Base-by-base conservation (phyloP, 2,797 vertebrate genomes). In the Scomberomorus guttatus region DNA sequence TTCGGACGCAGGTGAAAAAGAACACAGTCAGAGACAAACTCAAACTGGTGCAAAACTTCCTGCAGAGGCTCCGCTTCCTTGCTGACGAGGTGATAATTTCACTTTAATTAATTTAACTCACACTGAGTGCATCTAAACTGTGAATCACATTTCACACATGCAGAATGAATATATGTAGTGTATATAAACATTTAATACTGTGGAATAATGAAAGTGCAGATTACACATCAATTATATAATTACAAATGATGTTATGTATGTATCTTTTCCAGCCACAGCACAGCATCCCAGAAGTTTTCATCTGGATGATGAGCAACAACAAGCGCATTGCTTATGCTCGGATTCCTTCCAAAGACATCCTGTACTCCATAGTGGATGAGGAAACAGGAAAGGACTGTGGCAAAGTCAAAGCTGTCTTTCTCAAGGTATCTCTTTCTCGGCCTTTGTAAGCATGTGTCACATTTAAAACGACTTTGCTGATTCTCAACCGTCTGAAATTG, bases 281-380 rank as follows among this genome's bases (percentile, higher is more conserved):
- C 96, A 98, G 96, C 70, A 96, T 99, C 84, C 98, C 98, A 0
- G 98, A 99, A 1, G 62, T 99, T 85, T 99, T 98, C 91, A 89
- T 99, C 84, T 99, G 98, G 98, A 99, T 99, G 98, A 95, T 98
- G 95, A 97, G 95, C 93, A 98, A 96, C 86, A 97, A 96, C 87
- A 99, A 99, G 72, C 97, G 98, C 63, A 87, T 98, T 0, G 98
- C 98, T 55, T 99, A 99, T 0, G 95, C 97, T 51, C 96, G 97
- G 0, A 69, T 99, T 79, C 96, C 97, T 22, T 98, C 97, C 90
- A 99, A 98, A 92, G 98, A 99, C 82, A 96, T 99, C 80, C 95
- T 99, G 2, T 97, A 97, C 95, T 99, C 98, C 81, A 91, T 96
- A 0, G 97, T 98, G 80, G 97, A 98, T 0, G 98, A 99, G 84